Evolutionary conservation across 2,888 invertebrate genomes (phyloP).

Genomic region (Chouioia cunea): DNA sequence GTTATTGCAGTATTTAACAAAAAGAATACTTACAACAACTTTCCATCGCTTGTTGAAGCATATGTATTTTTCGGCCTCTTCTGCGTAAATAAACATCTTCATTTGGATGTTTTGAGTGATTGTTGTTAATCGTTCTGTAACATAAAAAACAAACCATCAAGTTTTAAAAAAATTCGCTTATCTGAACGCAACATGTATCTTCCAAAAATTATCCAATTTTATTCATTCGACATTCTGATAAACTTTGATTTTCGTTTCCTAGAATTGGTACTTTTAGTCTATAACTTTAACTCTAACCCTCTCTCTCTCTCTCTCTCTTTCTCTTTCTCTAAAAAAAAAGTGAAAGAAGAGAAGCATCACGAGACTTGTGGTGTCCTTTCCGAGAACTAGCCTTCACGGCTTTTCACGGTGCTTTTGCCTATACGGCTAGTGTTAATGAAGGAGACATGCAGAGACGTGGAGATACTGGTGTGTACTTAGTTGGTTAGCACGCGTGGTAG

Average conservation of each 20-base stretch:
- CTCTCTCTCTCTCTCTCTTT: not conserved
- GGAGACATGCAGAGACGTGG: conserved; percentile 56
- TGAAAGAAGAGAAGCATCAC: too few relatives aligned
- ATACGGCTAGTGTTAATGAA: conserved; percentile 61
- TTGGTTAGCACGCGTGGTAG: conserved; percentile 56
- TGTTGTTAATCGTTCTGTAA: conserved; percentile 78
- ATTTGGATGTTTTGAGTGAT: conserved; percentile 73
- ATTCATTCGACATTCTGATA: too few relatives aligned
- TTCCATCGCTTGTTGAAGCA: conserved; percentile 82
- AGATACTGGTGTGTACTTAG: conserved; percentile 56
- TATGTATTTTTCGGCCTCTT: conserved; percentile 80
- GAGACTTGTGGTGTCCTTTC: conserved; percentile 50
- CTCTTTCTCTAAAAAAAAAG: not conserved
- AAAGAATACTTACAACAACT: conserved; percentile 75
- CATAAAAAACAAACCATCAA: conserved; percentile 2
- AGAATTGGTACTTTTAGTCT: not conserved
- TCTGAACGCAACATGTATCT: too few relatives aligned
- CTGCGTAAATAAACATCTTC: conserved; percentile 78
- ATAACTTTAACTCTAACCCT: not conserved
- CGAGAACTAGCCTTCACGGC: conserved; percentile 51
- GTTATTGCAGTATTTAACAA: too few relatives aligned
- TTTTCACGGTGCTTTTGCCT: too few relatives aligned
- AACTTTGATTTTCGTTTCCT: not conserved
- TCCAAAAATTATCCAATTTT: not conserved
- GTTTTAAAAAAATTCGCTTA: too few relatives aligned